Percentiles rank a stretch among this genome's conserved stretches.
Evolutionary conservation across 2,113 vertebrate genomes (phyloP).

Genomic region (Labeo catla): DNA sequence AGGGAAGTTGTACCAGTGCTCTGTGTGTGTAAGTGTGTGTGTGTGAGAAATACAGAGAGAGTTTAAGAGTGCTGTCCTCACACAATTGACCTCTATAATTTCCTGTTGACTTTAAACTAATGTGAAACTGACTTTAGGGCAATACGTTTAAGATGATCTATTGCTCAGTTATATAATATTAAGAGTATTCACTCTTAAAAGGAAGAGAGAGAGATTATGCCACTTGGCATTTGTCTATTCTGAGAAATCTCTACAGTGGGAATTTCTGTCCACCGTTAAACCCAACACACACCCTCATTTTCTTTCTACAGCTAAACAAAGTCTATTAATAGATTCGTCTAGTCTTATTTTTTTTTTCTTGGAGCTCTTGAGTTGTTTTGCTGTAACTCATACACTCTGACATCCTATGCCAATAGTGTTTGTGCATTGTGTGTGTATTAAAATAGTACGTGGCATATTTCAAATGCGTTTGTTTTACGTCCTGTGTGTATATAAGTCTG

Average conservation of each 20-base stretch:
- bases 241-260: slow-evolving; percentile 36
- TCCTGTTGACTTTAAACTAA: slow-evolving; percentile 32
- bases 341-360: slow-evolving; percentile 18
- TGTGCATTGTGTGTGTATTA: slow-evolving; percentile 6
- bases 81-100: not conserved
- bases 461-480: not conserved
- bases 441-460: slow-evolving; percentile 28
- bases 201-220: not conserved
- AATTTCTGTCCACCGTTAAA: slow-evolving; percentile 44
- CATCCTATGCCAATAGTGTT: not conserved
- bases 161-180: slow-evolving; percentile 31
- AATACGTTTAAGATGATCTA: not conserved
- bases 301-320: slow-evolving; percentile 11
- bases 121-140: slow-evolving; percentile 31
- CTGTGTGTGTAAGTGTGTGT: not conserved
- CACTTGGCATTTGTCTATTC: not conserved
- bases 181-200: not conserved
- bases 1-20: slow-evolving; percentile 13
- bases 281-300: not conserved
- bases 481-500: slow-evolving; percentile 10
- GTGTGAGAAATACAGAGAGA: not conserved
- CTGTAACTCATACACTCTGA: not conserved
- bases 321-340: slow-evolving; percentile 30
- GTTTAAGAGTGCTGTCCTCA: not conserved
- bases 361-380: slow-evolving; percentile 24